Evolutionary conservation across 2,113 vertebrate genomes (phyloP).

Genomic region (Cricetomys ansorgei): DNA sequence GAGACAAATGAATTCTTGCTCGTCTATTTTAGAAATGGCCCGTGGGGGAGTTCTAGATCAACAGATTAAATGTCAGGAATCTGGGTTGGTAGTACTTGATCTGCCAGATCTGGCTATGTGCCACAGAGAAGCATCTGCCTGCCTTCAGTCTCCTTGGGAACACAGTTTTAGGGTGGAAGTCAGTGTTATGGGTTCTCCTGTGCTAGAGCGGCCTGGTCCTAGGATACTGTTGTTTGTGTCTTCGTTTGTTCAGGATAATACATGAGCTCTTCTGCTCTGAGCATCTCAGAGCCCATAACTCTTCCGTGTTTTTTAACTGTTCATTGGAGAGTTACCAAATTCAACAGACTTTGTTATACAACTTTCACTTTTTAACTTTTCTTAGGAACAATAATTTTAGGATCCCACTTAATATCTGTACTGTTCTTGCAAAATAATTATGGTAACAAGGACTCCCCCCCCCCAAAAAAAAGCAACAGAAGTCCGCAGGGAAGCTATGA

Average conservation of each 20-base stretch:
- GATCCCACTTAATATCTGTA: neutral
- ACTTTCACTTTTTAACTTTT: conserved; percentile 12
- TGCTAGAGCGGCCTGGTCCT: neutral
- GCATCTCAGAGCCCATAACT: neutral
- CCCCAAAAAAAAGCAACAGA: neutral
- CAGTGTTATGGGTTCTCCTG: neutral
- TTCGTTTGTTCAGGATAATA: neutral
- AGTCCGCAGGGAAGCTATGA: neutral
- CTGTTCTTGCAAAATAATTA: neutral
- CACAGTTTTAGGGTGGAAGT: neutral
- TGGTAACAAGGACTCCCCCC: neutral
- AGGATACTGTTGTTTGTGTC: too few species aligned
- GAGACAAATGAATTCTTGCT: neutral
- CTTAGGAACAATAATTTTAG: conserved; percentile 32
- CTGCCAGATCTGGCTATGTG: neutral
- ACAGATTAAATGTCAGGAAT: neutral
- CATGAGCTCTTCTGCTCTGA: neutral
- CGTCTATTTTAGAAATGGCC: neutral
- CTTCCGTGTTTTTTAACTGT: neutral
- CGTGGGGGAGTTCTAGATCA: neutral
- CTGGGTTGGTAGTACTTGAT: neutral
- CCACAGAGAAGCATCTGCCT: neutral
- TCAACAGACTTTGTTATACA: neutral
- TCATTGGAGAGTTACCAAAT: neutral
- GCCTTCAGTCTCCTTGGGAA: neutral